phyloP scores from a whole-genome alignment of 2,113 vertebrate species.

The Esox niger region DNA sequence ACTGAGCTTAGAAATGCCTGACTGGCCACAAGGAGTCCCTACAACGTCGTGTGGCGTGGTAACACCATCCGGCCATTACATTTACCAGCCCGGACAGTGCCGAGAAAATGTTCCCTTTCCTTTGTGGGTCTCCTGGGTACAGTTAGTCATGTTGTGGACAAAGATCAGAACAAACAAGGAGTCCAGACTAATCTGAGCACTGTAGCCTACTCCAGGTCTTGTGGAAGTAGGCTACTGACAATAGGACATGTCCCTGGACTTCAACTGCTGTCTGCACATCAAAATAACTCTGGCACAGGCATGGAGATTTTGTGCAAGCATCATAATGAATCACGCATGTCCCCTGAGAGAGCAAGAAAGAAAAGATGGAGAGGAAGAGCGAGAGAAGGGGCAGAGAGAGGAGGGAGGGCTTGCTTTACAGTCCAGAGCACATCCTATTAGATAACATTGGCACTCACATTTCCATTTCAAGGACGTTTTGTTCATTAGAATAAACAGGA shows the following conservation, averaged over 20 bases:
- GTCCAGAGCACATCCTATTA: slow-evolving; percentile 37
- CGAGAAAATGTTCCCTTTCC: no score
- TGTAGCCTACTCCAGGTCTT: no score
- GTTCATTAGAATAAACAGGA: slow-evolving; percentile 33
- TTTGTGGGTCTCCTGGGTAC: no score
- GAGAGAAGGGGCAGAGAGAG: slow-evolving; percentile 3
- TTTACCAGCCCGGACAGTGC: no score
- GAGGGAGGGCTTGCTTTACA: slow-evolving; percentile 21
- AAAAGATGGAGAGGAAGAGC: slow-evolving; percentile 1
- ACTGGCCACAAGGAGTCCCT: no score
- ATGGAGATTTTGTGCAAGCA: not conserved
- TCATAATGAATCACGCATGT: slow-evolving; percentile 2
- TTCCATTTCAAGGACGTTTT: slow-evolving; percentile 45
- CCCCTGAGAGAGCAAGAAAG: slow-evolving; percentile 13
- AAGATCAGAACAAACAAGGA: no score
- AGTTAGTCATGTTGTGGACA: no score
- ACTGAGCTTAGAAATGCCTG: no score
- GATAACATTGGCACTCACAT: slow-evolving; percentile 44
- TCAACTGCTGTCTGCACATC: not conserved
- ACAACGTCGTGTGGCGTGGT: no score
- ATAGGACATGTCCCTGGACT: not conserved
- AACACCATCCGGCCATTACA: no score
- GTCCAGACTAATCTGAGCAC: not conserved
- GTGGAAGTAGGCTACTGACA: no score
- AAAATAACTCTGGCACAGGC: not conserved